A percentile compares a stretch with the other conserved stretches of the same genome.
These are phyloP conservation scores for Drosophila sechellia DNA, from an alignment of 1,140 invertebrate species.

Conservation along the genomic window DNA sequence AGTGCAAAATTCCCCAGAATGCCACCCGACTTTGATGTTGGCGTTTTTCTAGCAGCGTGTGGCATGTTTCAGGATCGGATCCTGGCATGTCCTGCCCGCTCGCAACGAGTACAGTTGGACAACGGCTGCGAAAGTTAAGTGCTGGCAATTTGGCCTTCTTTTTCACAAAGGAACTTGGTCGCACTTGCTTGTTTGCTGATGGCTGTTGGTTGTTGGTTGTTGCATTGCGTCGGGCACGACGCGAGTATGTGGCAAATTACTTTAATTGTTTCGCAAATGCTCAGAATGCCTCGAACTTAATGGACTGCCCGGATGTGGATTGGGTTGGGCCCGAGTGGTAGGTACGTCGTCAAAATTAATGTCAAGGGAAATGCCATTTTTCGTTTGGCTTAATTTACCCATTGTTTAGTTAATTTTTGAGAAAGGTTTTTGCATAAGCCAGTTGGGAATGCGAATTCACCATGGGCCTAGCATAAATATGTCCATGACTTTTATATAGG, in stretches of 20 bases:
- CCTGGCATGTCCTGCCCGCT: conserved; percentile 42
- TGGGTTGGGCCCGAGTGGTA: conserved; percentile 46
- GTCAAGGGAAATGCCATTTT: conserved; percentile 67
- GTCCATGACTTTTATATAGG: background rate
- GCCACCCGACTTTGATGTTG: conserved; percentile 41
- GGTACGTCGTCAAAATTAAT: conserved; percentile 66
- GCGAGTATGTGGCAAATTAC: conserved; percentile 77
- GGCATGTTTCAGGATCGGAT: conserved; percentile 31
- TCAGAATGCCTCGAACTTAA: conserved; percentile 73
- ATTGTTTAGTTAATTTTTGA: conserved; percentile 75
- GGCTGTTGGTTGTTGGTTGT: conserved; percentile 4
- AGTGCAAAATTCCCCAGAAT: conserved; percentile 29
- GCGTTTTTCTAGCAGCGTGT: conserved; percentile 45
- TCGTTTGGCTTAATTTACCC: conserved; percentile 72
- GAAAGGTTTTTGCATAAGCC: conserved; percentile 50
- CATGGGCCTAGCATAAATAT: conserved; percentile 14
- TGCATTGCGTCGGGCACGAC: conserved; percentile 64
- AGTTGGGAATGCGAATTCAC: conserved; percentile 16
- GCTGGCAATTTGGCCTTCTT: conserved; percentile 70
- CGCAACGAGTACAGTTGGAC: conserved; percentile 66
- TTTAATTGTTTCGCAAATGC: conserved; percentile 81
- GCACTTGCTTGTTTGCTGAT: conserved; percentile 8
- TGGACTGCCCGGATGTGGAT: conserved; percentile 54
- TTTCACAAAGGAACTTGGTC: conserved; percentile 45
- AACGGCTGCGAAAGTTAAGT: conserved; percentile 63